phyloP scores from a whole-genome alignment of 1,140 invertebrate genomes.

The Drosophila punjabiensis region DNA sequence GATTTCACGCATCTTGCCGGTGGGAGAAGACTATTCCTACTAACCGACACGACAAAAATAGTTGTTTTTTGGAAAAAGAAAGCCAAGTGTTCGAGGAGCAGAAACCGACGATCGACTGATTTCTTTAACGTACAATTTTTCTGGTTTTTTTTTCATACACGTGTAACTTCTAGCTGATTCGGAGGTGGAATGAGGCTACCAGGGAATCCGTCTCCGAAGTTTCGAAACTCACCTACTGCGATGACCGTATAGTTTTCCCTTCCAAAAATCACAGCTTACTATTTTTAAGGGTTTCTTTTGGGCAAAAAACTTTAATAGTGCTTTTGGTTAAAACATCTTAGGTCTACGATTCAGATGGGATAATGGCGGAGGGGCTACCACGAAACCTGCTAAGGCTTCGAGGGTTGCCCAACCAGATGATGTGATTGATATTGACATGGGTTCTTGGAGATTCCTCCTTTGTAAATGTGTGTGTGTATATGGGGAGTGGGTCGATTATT shows the following conservation, averaged over 20 bases:
- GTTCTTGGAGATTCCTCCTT: constrained; percentile 24
- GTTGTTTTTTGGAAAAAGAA: constrained; percentile 12
- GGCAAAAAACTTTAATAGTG: constrained; percentile 36
- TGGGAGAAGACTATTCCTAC: background rate
- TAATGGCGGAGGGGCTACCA: constrained; percentile 4
- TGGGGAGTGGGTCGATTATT: constrained; percentile 19
- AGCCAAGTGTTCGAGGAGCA: background rate
- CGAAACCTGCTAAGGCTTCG: background rate
- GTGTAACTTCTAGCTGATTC: constrained; percentile 38
- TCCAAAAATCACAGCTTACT: background rate
- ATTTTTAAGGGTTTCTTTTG: background rate
- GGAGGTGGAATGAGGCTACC: constrained; percentile 28
- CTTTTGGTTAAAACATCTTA: constrained; percentile 18
- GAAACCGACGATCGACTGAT: constrained; percentile 24
- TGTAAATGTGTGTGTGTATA: constrained; percentile 37
- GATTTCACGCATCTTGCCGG: constrained; percentile 90
- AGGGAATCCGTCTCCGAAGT: background rate
- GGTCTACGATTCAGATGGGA: constrained; percentile 29
- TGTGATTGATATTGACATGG: constrained; percentile 44
- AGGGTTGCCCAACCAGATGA: constrained; percentile 6
- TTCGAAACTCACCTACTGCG: constrained; percentile 9
- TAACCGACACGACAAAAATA: constrained; percentile 14
- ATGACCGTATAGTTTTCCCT: background rate
- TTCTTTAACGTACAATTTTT: constrained; percentile 68
- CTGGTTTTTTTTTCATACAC: constrained; percentile 13